Percentiles rank a stretch among this genome's conserved stretches.
Evolutionary conservation across 2,888 invertebrate species (phyloP).

Genomic region (Dolichomitus sp.): DNA sequence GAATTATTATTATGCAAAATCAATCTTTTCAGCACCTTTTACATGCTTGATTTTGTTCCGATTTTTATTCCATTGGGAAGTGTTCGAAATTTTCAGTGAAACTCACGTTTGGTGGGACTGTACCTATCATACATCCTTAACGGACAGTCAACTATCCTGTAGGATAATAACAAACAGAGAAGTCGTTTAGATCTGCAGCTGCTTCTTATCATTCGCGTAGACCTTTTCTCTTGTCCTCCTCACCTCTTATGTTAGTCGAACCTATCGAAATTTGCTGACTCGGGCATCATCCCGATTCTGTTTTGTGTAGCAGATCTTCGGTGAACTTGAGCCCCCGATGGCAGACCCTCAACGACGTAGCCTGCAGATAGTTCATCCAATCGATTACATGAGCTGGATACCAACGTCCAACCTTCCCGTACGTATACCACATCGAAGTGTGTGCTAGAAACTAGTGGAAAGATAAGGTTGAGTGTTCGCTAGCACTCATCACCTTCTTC

Average conservation of each 20-base stretch:
- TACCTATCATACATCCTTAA: too few species aligned
- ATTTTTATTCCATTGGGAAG: too few species aligned
- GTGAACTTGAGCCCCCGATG: background rate
- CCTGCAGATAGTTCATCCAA: conserved; percentile 12
- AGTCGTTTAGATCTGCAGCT: conserved; percentile 31
- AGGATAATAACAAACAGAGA: conserved; percentile 47
- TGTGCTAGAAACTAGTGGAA: background rate
- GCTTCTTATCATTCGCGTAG: conserved; percentile 13
- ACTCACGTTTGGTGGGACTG: too few species aligned
- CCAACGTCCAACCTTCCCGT: background rate
- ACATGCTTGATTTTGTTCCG: too few species aligned
- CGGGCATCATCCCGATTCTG: background rate
- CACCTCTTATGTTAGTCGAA: background rate
- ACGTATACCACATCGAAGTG: background rate
- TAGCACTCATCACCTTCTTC: background rate
- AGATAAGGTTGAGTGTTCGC: conserved; percentile 1
- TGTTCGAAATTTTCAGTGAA: too few species aligned
- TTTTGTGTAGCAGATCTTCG: conserved; percentile 4
- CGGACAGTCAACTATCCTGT: background rate
- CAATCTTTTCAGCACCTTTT: too few species aligned
- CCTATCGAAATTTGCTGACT: conserved; percentile 53
- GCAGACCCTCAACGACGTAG: background rate
- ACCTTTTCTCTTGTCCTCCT: background rate
- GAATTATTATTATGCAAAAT: too few species aligned
- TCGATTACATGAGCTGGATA: conserved; percentile 4